Evolutionary conservation across 2,888 invertebrate genomes (phyloP), one percentile per base, ranked within the genome.

Genomic region (Agrotis segetum): DNA sequence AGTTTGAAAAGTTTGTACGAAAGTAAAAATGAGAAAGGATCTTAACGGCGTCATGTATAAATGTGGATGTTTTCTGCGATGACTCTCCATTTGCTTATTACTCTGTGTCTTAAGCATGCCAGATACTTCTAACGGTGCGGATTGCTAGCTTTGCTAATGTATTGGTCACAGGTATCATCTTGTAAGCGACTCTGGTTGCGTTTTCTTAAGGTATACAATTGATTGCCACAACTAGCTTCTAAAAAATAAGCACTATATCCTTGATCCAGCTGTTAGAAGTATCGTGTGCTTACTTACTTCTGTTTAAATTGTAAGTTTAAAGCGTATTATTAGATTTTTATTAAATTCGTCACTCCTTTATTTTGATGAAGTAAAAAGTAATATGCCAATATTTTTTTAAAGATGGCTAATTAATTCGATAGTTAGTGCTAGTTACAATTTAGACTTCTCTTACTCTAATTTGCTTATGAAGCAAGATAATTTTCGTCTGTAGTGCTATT

Each of bases 351-450:
- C 62, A 72, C 66, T 73, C 21, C 50, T 69, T 83, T 70, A 62
- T 77, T 82, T 40, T 74, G 61, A 77, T 71, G 63, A 77, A 67
- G 56, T 74, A 69, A 71, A 50, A 70, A 65, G 58, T 74, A 70
- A 64, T 67, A 58, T 53, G 83, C 77, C 75, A 84, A 81, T 85
- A 80, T 85, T 76, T 84, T 84, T 84, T 77, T 72, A 69, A 81
- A 73, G 50, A 74, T 81, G 78, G 81, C 85, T 70, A 53, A 40
- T 75, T 71, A 21, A 49, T 76, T 82, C 19, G 24, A 46, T 73
- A 69, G 52, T 34, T 75, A 74, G 72, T 59, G 50, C 68, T 72
- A 82, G 68, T 72, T 66, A 61, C 58, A 65, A 70, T 70, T 67
- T 71, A 60, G 44, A 65, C 56, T 72, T 59, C 11, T 67, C 29